Base-by-base conservation (phyloP, 2,888 invertebrate genomes). In the Drosophila borealis region DNA sequence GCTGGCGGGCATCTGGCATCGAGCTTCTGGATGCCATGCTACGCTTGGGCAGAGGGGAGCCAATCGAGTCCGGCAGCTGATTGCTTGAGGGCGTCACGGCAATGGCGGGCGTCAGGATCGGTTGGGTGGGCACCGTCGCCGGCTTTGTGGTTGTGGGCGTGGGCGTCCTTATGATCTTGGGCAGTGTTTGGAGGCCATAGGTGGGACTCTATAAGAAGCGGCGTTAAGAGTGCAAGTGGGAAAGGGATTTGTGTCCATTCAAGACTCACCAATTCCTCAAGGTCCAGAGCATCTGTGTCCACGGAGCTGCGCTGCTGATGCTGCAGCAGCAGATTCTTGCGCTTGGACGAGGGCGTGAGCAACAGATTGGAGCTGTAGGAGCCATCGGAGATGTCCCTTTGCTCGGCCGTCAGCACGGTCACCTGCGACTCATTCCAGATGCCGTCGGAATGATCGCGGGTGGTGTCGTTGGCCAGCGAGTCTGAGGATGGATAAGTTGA, bases 381-480 rank as follows among this genome's bases (percentile, higher is more conserved):
- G 1, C 80, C 83, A 29, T 92, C 91, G 29, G 89, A 90, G n/a
- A 83, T 84, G 19, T 91, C 91, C 14, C 82, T 71, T 4, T 90
- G 90, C 25, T 96, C 96, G 1, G 95, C 94, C 4, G 96, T 96
- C 37, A 96, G 93, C 14, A 97, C 96, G 1, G 97, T 97, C 9
- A 96, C 95, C 93, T 97, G 97, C 11, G 97, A 97, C 93, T 97
- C 97, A 92, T 97, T 97, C 97, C 97, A 97, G 88, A 96, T 95
- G 53, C 96, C 96, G 90, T 97, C 97, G 49, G 97, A 97, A 91
- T 97, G 96, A 91, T 97, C 97, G 88, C 96, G 93, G 33, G 95
- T 96, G 53, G 94, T 81, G 90, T 96, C 96, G 80, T 96, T 96
- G n/a, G 96, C 95, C 73, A 97, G 92, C 11, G 97, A 97, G 92